Base-by-base conservation (phyloP, 2,888 invertebrate species). In the Brachyptera putata region DNA sequence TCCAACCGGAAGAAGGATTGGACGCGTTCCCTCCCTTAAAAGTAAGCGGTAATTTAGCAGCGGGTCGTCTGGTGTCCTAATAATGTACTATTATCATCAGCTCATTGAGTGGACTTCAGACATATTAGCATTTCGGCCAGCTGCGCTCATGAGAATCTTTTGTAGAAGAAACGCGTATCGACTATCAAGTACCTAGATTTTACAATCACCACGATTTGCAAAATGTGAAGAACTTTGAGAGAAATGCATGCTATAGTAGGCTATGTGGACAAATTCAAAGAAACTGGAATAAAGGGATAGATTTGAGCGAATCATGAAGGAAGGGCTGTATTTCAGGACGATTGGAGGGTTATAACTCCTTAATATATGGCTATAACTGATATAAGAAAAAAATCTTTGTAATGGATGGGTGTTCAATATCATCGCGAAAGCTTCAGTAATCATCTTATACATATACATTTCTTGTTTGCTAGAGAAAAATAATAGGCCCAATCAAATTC, bases 41-140 rank as follows among this genome's bases (percentile, higher is more conserved):
- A 57, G 21, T 11, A 34, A 24, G 57, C 53, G 22, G 55, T 53
- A 59, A 55, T 59, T 59, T 59, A 41, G 14, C 59, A 30, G 41
- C 59, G 39, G 59, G 37, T n/a, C 49, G 36, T 49, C 36, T 25
- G 22, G 48, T 21, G n/a, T 41, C 24, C 55, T 53, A 25, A 59
- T 55, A 59, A 41, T 37, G 25, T 25, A 26, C 24, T 49, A 25
- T 49, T 25, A n/a, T 24, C 16, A 18, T 43, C 26, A 24, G 46
- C 24, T 4, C 24, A 24, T 18, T 9, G 36, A 5, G 30, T 5
- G 48, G 24, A 22, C 50, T 7, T n/a, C 14, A 9, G 50, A 50
- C 30, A 46, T n/a, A 53, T 53, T 53, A 53, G 53, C 53, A 30
- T 18, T 36, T 36, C 18, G 34, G 34, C 53, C 53, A 53, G 53